These are phyloP conservation scores for Cheilosia vulpina DNA, from an alignment of 2,888 invertebrate species.

Conservation along the genomic window DNA sequence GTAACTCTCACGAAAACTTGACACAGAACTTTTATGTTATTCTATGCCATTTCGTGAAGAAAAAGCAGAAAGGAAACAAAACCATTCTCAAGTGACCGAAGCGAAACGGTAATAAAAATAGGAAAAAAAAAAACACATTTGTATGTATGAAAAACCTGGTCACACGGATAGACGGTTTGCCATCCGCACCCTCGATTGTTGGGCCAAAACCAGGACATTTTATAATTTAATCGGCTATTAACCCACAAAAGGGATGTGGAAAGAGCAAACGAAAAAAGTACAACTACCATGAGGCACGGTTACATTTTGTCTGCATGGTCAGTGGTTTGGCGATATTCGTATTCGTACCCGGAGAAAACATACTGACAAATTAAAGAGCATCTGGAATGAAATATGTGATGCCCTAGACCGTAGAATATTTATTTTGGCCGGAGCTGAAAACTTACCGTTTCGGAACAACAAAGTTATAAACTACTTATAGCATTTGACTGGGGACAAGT, in stretches of 20 bases:
- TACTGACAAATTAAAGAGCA: neutral
- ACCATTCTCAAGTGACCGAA: constrained; percentile 33
- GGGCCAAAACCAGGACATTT: constrained; percentile 48
- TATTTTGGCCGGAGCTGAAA: too few relatives aligned
- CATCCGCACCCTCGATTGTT: constrained; percentile 20
- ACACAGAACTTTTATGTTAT: constrained; percentile 63
- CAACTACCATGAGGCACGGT: constrained; percentile 16
- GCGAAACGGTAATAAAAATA: constrained; percentile 2
- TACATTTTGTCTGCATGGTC: constrained; percentile 8
- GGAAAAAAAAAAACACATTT: neutral
- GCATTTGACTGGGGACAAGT: too few relatives aligned
- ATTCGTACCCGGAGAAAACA: neutral
- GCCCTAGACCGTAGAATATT: too few relatives aligned
- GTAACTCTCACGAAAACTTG: constrained; percentile 65
- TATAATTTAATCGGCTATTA: constrained; percentile 70
- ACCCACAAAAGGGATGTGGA: constrained; percentile 44
- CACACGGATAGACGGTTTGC: constrained; percentile 1
- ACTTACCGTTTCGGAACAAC: too few relatives aligned
- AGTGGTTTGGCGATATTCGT: neutral
- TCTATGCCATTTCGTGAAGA: constrained; percentile 15
- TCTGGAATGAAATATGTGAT: too few relatives aligned
- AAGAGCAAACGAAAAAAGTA: neutral
- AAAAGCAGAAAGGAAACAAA: neutral
- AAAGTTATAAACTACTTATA: too few relatives aligned
- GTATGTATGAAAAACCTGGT: neutral